These are phyloP conservation scores for Oryctes rhinoceros DNA, from an alignment of 1,140 invertebrate genomes.

Conservation along the genomic window DNA sequence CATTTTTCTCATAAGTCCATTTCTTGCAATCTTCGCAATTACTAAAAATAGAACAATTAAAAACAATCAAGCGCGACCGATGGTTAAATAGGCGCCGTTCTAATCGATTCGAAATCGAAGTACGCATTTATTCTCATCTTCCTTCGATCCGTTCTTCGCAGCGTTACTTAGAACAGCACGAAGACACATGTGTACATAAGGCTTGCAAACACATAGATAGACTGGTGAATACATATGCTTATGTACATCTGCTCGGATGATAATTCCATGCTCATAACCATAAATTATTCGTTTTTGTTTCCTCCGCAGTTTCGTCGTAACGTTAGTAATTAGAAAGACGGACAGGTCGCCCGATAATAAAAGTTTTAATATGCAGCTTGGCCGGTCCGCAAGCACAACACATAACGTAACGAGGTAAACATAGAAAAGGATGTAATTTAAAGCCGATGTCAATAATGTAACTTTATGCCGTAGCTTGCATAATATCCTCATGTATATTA, in stretches of 20 bases:
- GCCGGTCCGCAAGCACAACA: background rate
- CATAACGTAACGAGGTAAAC: background rate
- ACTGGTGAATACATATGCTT: background rate
- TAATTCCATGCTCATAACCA: background rate
- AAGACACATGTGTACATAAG: background rate
- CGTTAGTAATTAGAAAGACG: background rate
- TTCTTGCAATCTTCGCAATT: no score
- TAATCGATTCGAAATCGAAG: no score
- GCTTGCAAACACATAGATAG: background rate
- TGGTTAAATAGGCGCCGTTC: no score
- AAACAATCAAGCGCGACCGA: no score
- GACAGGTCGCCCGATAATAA: background rate
- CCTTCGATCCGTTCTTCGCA: no score
- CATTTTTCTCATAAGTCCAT: no score
- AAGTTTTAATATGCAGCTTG: background rate
- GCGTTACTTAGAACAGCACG: no score
- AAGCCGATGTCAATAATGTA: background rate
- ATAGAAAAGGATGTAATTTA: conserved; percentile 9
- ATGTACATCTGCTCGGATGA: background rate
- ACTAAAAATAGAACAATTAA: no score
- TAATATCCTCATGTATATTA: background rate
- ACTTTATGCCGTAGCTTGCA: background rate
- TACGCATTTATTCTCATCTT: no score
- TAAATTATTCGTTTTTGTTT: conserved; percentile 20
- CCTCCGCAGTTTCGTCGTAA: conserved; percentile 1